phyloP scores from a whole-genome alignment of 1,140 invertebrate genomes.

The Zaprionus ghesquierei region DNA sequence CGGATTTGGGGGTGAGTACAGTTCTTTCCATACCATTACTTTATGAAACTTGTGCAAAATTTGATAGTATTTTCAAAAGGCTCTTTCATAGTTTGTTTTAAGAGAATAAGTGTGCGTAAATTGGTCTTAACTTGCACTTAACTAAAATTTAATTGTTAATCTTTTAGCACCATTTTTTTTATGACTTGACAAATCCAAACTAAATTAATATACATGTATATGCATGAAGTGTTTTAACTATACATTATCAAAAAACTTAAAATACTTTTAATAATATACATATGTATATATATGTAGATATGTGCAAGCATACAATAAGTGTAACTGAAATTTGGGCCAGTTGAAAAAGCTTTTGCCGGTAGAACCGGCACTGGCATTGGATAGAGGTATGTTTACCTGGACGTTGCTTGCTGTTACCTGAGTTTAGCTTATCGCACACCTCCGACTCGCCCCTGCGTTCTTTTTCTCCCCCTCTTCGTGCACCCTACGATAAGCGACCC shows the following conservation, averaged over 20 bases:
- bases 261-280: not conserved
- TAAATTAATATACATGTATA: no score
- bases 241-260: not conserved
- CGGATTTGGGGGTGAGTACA: slow-evolving; percentile 78
- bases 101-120: no score
- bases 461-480: not conserved
- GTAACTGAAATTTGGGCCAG: not conserved
- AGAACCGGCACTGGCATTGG: slow-evolving; percentile 39
- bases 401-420: slow-evolving; percentile 53
- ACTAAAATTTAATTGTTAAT: no score
- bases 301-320: not conserved
- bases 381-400: slow-evolving; percentile 56
- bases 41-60: no score
- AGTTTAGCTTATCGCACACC: slow-evolving; percentile 58
- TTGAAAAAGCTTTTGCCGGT: slow-evolving; percentile 8
- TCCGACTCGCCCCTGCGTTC: slow-evolving; percentile 8
- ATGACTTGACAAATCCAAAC: no score
- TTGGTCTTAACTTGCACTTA: no score
- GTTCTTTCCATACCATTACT: no score
- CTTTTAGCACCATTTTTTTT: no score
- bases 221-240: no score
- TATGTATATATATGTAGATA: not conserved
- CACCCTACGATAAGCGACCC: slow-evolving; percentile 38
- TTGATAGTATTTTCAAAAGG: no score
- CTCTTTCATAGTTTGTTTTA: no score